Conservation (phyloP, 2,888 invertebrate species). For the Phyto melanocephala region DNA sequence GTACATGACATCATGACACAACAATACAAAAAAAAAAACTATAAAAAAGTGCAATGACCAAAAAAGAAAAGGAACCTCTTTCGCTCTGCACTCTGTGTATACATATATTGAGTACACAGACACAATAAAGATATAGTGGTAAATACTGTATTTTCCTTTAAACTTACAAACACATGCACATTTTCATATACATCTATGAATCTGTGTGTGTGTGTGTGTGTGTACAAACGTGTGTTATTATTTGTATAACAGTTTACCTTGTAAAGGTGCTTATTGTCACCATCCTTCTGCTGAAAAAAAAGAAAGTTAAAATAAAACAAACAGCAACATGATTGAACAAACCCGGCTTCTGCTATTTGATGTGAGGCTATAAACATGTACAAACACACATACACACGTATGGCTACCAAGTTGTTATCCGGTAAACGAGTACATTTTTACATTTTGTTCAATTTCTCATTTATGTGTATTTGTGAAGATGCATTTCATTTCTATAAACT, state of each 20-base stretch:
- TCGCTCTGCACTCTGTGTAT: not conserved
- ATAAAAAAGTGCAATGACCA: conserved; percentile 9
- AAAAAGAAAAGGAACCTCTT: not conserved
- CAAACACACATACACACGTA: not conserved
- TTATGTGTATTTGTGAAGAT: not conserved
- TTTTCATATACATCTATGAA: not conserved
- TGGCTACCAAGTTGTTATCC: not conserved
- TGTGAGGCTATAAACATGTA: not conserved
- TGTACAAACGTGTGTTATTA: not conserved
- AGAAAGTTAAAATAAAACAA: not conserved
- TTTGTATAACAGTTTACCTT: not conserved
- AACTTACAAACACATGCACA: not conserved
- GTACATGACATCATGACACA: conserved; percentile 47
- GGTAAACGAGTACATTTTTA: not conserved
- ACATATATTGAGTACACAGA: not conserved
- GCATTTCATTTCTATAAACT: not conserved
- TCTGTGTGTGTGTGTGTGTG: not conserved
- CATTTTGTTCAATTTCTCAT: conserved; percentile 5
- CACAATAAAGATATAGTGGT: not conserved
- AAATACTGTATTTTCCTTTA: not conserved
- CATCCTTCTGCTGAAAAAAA: not conserved
- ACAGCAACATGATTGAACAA: conserved; percentile 11
- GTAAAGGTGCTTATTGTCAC: conserved; percentile 24
- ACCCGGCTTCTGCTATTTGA: not conserved
- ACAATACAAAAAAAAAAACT: conserved; percentile 22